phyloP scores from a whole-genome alignment of 1,140 invertebrate genomes.

The Drosophila nannoptera region DNA sequence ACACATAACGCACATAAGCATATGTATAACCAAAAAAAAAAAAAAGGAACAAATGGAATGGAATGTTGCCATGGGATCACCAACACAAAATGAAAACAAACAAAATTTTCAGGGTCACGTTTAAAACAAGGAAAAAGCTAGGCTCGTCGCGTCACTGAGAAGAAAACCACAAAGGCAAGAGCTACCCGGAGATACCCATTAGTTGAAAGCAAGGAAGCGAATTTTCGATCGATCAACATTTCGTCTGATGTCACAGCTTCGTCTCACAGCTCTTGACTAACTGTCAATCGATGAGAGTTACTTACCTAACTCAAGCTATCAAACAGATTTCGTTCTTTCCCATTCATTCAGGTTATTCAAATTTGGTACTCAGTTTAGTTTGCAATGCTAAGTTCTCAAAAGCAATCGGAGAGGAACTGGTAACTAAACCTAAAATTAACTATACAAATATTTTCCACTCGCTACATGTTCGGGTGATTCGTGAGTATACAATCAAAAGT shows the following conservation, averaged over 20 bases:
- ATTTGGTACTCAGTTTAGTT: background rate
- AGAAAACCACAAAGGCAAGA: background rate
- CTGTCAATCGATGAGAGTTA: background rate
- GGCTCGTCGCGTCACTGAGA: background rate
- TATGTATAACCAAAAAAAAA: background rate
- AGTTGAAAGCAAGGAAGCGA: background rate
- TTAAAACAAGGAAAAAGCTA: too few relatives aligned
- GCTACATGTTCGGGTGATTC: background rate
- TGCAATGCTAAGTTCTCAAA: background rate
- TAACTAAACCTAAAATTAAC: background rate
- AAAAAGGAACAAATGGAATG: constrained; percentile 2
- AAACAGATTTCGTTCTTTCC: constrained; percentile 27
- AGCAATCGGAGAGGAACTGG: constrained; percentile 12
- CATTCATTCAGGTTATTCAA: constrained; percentile 25
- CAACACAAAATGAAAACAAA: constrained; percentile 8
- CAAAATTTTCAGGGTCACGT: constrained; percentile 18
- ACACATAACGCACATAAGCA: background rate
- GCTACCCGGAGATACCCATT: background rate
- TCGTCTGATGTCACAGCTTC: background rate
- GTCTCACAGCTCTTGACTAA: background rate
- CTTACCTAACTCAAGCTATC: constrained; percentile 3
- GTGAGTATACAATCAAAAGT: constrained; percentile 1
- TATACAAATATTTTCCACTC: background rate
- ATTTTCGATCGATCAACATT: too few relatives aligned
- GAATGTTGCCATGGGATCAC: constrained; percentile 32